Base-by-base conservation (phyloP, 2,888 invertebrate species). In the Andricus curvator region DNA sequence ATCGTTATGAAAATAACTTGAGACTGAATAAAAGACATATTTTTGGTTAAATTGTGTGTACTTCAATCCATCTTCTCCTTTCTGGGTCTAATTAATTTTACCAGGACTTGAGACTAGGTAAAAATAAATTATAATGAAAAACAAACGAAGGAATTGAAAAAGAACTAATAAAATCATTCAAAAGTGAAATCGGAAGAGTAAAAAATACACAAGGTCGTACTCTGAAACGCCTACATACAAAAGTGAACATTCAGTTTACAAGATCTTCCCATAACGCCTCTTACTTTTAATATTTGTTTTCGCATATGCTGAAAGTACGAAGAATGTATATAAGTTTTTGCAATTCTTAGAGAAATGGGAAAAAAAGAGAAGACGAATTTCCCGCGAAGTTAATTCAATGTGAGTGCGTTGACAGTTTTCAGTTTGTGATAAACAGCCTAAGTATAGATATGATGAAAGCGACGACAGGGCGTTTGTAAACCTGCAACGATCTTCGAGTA, bases 341-440 rank as follows among this genome's bases (percentile, higher is more conserved):
- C 20, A 74, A 74, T 56, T 33, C 56, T 56, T 2, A 13, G 70
- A 70, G 44, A 70, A 68, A 70, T 29, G 4, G 70, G 17, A 48
- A 33, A 67, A 20, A 56, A 48, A 51, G 20, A n/a, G 33, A 56
- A 51, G 29, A 51, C 5, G 25, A 33, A 51, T 70, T 51, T 51
- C 33, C 29, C 20, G 15, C 20, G 2, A 1, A 25, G 17, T 51
- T 51, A 74, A 74, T 74, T 74, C n/a, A 74, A 74, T 56, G 48
- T 29, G 70, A 51, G 51, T 51, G 51, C 51, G 29, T 74, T 74
- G 70, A 51, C 70, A 51, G 29, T 51, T 48, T 74, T 56, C 51
- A 33, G 70, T 74, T 51, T 74, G 29, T 33, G 25, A 41, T n/a
- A 22, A 22, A 41, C 29, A 25, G 25, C 29, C 25, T 25, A 44